These are phyloP conservation scores for Pholis gunnellus DNA, from an alignment of 2,113 vertebrate species.

Conservation along the genomic window DNA sequence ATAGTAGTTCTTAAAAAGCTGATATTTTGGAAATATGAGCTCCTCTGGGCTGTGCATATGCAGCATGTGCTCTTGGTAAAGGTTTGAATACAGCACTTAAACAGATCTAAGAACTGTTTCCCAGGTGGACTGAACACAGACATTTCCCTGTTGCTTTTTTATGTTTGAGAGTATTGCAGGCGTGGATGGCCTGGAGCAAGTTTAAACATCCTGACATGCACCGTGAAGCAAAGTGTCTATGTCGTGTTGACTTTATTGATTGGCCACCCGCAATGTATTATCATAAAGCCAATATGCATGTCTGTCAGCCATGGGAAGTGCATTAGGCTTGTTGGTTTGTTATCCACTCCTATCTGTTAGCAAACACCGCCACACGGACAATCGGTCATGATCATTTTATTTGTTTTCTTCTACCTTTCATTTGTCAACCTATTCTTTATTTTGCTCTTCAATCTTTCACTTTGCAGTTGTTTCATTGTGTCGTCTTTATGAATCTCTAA, in stretches of 20 bases:
- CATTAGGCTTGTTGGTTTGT: slow-evolving; percentile 52
- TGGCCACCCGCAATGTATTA: slow-evolving; percentile 55
- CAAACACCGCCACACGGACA: slow-evolving; percentile 23
- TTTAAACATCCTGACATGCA: slow-evolving; percentile 26
- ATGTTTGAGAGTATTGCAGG: slow-evolving; percentile 6
- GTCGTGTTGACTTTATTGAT: slow-evolving; percentile 61
- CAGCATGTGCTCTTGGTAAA: background rate
- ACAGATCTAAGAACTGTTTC: slow-evolving; percentile 5
- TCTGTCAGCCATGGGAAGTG: slow-evolving; percentile 34
- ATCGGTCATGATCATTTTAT: background rate
- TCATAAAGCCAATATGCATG: slow-evolving; percentile 65
- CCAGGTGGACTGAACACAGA: background rate
- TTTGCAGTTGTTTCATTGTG: background rate
- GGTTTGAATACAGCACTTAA: background rate
- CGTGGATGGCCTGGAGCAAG: slow-evolving; percentile 1
- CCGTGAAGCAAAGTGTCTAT: background rate
- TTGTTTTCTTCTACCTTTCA: background rate
- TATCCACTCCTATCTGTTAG: slow-evolving; percentile 29
- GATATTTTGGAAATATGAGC: background rate
- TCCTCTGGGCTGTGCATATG: background rate
- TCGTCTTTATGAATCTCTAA: background rate
- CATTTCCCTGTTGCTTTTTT: slow-evolving; percentile 5
- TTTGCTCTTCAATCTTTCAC: background rate
- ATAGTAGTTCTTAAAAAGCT: background rate
- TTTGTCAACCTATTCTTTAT: background rate